phyloP scores from a whole-genome alignment of 2,888 invertebrate genomes.

The Gonocerus acuteangulatus region DNA sequence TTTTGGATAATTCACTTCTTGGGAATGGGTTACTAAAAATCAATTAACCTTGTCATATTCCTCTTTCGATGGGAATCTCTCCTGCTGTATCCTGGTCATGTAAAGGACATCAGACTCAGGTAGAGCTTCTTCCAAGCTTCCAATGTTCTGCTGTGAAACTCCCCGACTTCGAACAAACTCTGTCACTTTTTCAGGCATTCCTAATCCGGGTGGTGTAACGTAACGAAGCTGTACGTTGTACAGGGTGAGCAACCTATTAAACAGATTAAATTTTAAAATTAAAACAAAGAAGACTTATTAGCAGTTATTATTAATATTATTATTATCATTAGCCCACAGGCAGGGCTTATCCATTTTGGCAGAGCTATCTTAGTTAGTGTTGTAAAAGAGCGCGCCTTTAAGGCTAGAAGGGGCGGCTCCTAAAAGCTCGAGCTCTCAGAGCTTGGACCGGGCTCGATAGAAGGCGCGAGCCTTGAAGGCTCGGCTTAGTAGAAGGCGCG shows the following conservation, averaged over 20 bases:
- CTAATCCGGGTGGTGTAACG: conserved; percentile 76
- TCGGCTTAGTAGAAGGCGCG: no score
- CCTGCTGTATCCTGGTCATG: conserved; percentile 95
- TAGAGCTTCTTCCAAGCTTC: conserved; percentile 74
- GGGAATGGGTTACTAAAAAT: neutral
- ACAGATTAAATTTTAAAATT: no score
- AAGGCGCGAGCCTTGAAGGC: no score
- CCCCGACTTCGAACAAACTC: conserved; percentile 71
- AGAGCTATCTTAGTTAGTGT: no score
- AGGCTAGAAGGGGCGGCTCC: no score
- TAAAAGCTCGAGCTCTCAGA: no score
- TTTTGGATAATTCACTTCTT: no score
- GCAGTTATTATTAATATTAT: neutral
- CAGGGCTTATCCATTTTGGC: neutral
- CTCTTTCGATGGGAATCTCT: conserved; percentile 73
- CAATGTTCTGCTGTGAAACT: conserved; percentile 64
- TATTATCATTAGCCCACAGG: neutral
- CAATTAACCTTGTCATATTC: conserved; percentile 73
- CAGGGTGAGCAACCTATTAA: conserved; percentile 64
- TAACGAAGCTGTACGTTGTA: conserved; percentile 91
- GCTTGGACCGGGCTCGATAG: no score
- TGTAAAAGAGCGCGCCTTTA: no score
- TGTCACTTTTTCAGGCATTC: conserved; percentile 83
- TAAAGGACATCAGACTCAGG: conserved; percentile 94
- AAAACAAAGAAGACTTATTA: no score